These are phyloP conservation scores for Colistium nudipinnis DNA, from an alignment of 2,113 vertebrate genomes.

Conservation along the genomic window DNA sequence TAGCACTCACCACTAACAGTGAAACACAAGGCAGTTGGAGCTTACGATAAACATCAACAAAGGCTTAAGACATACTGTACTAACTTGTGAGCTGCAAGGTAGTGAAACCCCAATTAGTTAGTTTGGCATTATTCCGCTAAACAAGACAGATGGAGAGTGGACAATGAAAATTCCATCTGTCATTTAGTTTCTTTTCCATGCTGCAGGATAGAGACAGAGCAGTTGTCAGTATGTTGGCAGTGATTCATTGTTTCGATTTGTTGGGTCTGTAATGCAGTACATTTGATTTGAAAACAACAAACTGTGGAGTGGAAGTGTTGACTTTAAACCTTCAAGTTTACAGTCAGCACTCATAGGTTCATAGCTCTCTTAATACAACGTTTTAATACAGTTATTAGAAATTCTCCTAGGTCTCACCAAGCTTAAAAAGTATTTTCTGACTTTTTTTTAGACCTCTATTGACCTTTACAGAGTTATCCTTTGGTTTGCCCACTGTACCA, in stretches of 20 bases:
- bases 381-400: too few relatives aligned
- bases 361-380: too few relatives aligned
- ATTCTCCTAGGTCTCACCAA: too few relatives aligned
- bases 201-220: slow-evolving; percentile 18
- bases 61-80: neutral
- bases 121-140: neutral
- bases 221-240: slow-evolving; percentile 1
- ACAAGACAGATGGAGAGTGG: neutral
- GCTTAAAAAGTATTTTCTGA: too few relatives aligned
- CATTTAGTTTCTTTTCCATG: neutral
- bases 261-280: neutral
- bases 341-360: too few relatives aligned
- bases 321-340: neutral
- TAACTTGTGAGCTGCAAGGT: neutral
- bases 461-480: too few relatives aligned
- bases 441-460: too few relatives aligned
- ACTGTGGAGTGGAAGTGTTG: neutral
- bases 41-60: slow-evolving; percentile 7
- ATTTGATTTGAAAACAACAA: neutral
- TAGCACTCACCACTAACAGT: slow-evolving; percentile 7
- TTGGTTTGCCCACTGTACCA: too few relatives aligned
- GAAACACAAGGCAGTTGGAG: neutral
- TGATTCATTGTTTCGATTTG: neutral
- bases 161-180: neutral
- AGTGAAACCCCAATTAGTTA: too few relatives aligned